These are phyloP conservation scores for Colletes gigas DNA, from an alignment of 1,140 invertebrate genomes.

Conservation along the genomic window DNA sequence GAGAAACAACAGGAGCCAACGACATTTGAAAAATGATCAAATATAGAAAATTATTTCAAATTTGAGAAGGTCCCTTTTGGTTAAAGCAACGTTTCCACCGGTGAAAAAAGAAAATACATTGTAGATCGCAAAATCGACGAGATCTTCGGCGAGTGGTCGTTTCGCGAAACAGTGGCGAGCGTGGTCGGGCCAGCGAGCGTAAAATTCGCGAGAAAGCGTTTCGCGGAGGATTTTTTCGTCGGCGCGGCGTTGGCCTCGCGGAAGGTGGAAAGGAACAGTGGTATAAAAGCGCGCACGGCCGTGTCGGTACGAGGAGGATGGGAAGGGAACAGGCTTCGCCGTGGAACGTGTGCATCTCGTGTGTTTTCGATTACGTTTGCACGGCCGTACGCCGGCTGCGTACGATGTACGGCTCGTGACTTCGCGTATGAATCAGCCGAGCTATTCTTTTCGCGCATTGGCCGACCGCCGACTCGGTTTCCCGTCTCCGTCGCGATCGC, in stretches of 20 bases:
- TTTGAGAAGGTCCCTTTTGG: no score
- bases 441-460: constrained; percentile 66
- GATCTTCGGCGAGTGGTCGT: no score
- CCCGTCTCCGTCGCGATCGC: constrained; percentile 34
- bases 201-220: no score
- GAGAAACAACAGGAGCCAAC: no score
- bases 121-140: no score
- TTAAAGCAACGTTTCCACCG: no score
- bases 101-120: no score
- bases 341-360: constrained; percentile 59
- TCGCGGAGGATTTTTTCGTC: no score
- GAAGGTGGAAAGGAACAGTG: constrained; percentile 23
- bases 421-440: constrained; percentile 71
- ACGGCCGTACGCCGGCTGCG: constrained; percentile 52
- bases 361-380: constrained; percentile 69
- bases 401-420: constrained; percentile 65
- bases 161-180: no score
- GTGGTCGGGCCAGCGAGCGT: no score
- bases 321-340: constrained; percentile 5
- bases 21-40: no score
- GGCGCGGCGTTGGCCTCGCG: not conserved
- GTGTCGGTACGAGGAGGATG: not conserved
- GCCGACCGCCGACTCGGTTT: constrained; percentile 55
- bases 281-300: constrained; percentile 26
- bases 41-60: no score